A percentile compares a stretch with the other conserved stretches of the same genome.
These are phyloP conservation scores for Xanthostigma xanthostigma DNA, from an alignment of 2,888 invertebrate species.

Conservation along the genomic window DNA sequence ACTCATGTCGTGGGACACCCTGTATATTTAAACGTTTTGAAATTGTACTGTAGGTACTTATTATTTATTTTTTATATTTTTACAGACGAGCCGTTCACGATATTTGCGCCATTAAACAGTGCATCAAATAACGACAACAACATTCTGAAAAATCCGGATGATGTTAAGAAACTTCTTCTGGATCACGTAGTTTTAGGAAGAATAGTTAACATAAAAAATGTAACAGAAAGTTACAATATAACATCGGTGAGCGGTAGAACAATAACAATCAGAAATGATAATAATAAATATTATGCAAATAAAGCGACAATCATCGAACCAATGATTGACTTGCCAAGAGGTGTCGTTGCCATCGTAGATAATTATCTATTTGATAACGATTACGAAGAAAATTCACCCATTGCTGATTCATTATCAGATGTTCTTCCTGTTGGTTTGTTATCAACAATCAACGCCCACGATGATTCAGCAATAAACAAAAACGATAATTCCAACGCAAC, in stretches of 20 bases:
- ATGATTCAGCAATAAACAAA: slow-evolving; percentile 16
- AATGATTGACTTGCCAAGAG: slow-evolving; percentile 28
- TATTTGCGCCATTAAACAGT: slow-evolving; percentile 38
- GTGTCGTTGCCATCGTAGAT: slow-evolving; percentile 29
- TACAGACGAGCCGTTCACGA: slow-evolving; percentile 42
- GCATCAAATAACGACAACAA: slow-evolving; percentile 33
- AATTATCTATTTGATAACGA: slow-evolving; percentile 31
- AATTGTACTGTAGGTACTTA: too few species aligned
- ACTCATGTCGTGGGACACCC: too few species aligned
- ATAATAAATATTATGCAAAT: slow-evolving; percentile 28
- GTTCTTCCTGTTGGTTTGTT: slow-evolving; percentile 12
- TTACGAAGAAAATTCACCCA: slow-evolving; percentile 13
- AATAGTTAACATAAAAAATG: slow-evolving; percentile 33
- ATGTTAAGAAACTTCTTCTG: slow-evolving; percentile 39
- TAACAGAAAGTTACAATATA: slow-evolving; percentile 30
- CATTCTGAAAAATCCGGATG: slow-evolving; percentile 29
- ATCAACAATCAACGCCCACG: slow-evolving; percentile 17
- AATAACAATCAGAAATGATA: slow-evolving; percentile 23
- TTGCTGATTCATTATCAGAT: slow-evolving; percentile 2
- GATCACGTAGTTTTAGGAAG: slow-evolving; percentile 43
- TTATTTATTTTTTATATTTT: slow-evolving; percentile 13
- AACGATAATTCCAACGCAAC: slow-evolving; percentile 19
- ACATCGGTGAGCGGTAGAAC: slow-evolving; percentile 31
- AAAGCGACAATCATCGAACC: slow-evolving; percentile 27
- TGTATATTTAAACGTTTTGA: not conserved